Base-by-base conservation (phyloP, 2,888 invertebrate species). In the Amphipyra tragopoginis region DNA sequence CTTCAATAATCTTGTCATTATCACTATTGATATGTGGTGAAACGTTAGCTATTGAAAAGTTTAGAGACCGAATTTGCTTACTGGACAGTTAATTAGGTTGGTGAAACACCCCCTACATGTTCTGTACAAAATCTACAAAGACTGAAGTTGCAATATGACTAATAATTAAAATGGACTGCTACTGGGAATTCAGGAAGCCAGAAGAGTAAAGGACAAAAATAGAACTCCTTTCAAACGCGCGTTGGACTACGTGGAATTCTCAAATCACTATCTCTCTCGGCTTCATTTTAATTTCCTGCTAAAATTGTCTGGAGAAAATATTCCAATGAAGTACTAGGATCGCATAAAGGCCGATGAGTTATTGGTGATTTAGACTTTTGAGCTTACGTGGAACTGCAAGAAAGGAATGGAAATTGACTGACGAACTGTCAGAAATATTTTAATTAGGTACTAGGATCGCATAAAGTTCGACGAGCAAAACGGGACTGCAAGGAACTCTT, bases 271-370 rank as follows among this genome's bases (percentile, higher is more conserved):
- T 8, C 7, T 33, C 9, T 8, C 9, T 21, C 11, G 40, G 47
- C 39, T 40, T 49, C 72, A 36, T 36, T 72, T 48, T 39, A 66
- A 72, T 72, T 66, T 72, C 53, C 53, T 65, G 45, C 34, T 14
- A 44, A 45, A 60, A 71, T 48, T 54, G 14, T 49, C 14, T 26
- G 29, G 8, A 36, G 13, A 26, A 66, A 57, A 26, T 2, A 66
- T 52, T 38, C 45, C 21, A 29, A 21, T 21, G 21, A 21, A 39
- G 48, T 21, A 43, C 39, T 43, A 49, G 44, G 65, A 34, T 49
- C 13, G 9, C 26, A 72, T 15, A 59, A 51, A 68, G 13, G 10
- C 14, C 9, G 44, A 50, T 33, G 40, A 11, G 36, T 36, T 43
- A 47, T 39, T 48, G 7, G 21, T 39, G 44, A 43, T 8, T 33